phyloP scores from a whole-genome alignment of 1,140 invertebrate species.

The Drosophila oshimai region DNA sequence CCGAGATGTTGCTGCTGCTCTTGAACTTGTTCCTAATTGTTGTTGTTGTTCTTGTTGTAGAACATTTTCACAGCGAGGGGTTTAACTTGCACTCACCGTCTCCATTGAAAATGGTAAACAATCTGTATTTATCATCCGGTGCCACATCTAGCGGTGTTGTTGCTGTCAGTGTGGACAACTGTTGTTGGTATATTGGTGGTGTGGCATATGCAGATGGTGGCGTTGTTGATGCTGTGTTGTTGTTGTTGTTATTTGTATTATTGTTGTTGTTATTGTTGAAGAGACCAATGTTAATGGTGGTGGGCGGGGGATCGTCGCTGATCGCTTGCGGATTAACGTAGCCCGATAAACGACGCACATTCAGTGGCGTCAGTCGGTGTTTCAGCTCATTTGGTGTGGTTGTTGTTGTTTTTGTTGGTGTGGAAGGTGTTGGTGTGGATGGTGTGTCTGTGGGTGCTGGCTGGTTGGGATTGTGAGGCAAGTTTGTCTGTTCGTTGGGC shows the following conservation, averaged over 20 bases:
- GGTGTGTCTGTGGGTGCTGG: conserved; percentile 13
- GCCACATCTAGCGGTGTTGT: conserved; percentile 69
- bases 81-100: conserved; percentile 72
- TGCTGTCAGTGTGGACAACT: conserved; percentile 72
- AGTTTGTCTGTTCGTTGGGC: conserved; percentile 55
- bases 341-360: conserved; percentile 60
- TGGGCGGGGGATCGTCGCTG: conserved; percentile 54
- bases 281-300: conserved; percentile 40
- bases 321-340: conserved; percentile 52
- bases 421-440: conserved; percentile 20
- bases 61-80: neutral
- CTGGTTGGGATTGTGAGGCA: conserved; percentile 42
- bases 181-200: conserved; percentile 71
- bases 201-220: conserved; percentile 63
- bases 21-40: neutral
- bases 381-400: conserved; percentile 66
- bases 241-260: conserved; percentile 53
- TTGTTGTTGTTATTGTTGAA: conserved; percentile 50
- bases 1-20: neutral
- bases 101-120: conserved; percentile 82
- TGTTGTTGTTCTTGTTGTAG: neutral
- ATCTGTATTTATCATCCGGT: conserved; percentile 81
- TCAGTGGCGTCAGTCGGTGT: conserved; percentile 58
- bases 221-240: conserved; percentile 65
- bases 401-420: conserved; percentile 27